phyloP scores from a whole-genome alignment of 2,113 vertebrate species.

The Salminus brasiliensis region DNA sequence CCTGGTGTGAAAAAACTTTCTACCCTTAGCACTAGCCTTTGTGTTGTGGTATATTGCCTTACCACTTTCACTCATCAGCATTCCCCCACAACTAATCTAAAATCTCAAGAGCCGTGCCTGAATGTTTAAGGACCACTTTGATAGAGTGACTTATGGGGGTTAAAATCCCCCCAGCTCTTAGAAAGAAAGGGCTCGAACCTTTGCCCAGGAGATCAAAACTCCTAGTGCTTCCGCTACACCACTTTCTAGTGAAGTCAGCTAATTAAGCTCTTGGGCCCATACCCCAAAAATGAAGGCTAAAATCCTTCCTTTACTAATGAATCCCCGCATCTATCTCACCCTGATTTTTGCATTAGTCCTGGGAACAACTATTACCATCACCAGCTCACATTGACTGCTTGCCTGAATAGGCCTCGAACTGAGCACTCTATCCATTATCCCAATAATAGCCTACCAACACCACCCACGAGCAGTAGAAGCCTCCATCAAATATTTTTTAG shows the following conservation, averaged over 20 bases:
- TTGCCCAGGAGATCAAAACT: conserved; percentile 52
- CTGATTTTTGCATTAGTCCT: accelerated
- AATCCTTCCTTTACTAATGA: conserved; percentile 58
- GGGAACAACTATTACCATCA: conserved; percentile 28
- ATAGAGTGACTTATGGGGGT: neutral
- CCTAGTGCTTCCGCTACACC: conserved; percentile 59
- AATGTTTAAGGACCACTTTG: conserved; percentile 6
- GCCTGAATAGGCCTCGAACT: conserved; percentile 59
- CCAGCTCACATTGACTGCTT: conserved; percentile 50
- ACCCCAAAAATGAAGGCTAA: conserved; percentile 62
- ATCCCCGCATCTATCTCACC: accelerated
- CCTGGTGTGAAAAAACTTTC: neutral
- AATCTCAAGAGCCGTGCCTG: neutral
- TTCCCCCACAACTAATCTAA: neutral
- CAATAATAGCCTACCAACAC: neutral
- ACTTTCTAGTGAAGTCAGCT: conserved; percentile 67
- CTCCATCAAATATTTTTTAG: conserved; percentile 40
- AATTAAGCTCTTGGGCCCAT: conserved; percentile 67
- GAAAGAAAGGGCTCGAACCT: conserved; percentile 23
- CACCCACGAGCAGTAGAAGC: conserved; percentile 47
- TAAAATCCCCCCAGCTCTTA: conserved; percentile 17
- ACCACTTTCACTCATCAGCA: neutral
- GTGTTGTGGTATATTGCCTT: neutral
- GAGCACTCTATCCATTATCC: conserved; percentile 50
- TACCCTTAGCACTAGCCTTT: neutral